Evolutionary conservation across 2,888 invertebrate genomes (phyloP).

Genomic region (Tetrapedia diversipes): DNA sequence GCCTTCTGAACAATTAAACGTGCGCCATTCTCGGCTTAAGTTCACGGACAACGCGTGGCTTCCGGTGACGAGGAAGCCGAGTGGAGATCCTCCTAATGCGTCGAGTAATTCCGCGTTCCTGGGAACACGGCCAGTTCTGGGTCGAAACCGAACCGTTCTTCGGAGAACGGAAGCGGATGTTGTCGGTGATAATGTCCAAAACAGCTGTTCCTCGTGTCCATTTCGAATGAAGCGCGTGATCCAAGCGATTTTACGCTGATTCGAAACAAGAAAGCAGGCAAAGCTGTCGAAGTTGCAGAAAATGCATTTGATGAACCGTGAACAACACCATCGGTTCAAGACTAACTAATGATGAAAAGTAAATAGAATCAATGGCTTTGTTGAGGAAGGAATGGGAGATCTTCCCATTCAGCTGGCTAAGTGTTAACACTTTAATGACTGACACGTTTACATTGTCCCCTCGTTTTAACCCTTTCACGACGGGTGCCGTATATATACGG

Average conservation of each 20-base stretch:
- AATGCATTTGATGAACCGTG: too few species aligned
- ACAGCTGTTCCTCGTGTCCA: not conserved
- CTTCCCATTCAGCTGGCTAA: too few species aligned
- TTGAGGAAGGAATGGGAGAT: too few species aligned
- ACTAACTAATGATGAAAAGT: too few species aligned
- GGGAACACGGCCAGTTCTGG: not conserved
- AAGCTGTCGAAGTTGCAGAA: too few species aligned
- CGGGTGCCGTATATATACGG: too few species aligned
- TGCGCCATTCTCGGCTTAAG: constrained; percentile 22
- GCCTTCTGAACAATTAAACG: constrained; percentile 16
- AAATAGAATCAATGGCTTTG: too few species aligned
- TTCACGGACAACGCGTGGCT: constrained; percentile 56
- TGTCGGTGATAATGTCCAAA: not conserved
- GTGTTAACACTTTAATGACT: too few species aligned
- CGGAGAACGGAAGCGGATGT: not conserved
- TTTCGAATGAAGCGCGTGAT: not conserved
- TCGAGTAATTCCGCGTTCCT: constrained; percentile 59
- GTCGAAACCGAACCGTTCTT: not conserved
- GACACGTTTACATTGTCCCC: too few species aligned
- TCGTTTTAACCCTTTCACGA: too few species aligned
- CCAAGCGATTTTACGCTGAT: not conserved
- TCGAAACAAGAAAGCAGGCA: too few species aligned
- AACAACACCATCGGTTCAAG: too few species aligned
- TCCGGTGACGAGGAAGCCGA: constrained; percentile 65
- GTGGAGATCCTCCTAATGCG: constrained; percentile 66